Percentiles rank a stretch among this genome's conserved stretches.
These are phyloP conservation scores for Polymixis lichenea DNA, from an alignment of 2,888 invertebrate species.

Conservation along the genomic window DNA sequence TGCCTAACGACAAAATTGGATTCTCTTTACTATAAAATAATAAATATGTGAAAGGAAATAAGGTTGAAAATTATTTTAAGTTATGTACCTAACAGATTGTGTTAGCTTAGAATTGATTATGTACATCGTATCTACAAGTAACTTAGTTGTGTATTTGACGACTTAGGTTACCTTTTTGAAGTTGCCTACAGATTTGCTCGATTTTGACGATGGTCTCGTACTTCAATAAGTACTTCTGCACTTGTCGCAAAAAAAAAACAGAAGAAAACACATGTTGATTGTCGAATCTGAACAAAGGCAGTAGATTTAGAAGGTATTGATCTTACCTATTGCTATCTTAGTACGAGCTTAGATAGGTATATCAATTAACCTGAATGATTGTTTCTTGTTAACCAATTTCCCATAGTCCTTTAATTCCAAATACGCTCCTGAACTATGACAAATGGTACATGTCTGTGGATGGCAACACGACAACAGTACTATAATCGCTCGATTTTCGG, in stretches of 20 bases:
- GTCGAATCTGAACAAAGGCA: background rate
- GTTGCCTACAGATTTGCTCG: background rate
- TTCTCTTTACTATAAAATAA: conserved; percentile 26
- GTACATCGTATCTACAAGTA: background rate
- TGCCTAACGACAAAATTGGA: conserved; percentile 51
- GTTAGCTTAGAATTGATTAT: background rate
- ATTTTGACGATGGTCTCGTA: background rate
- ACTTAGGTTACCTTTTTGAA: too few relatives aligned
- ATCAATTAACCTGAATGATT: background rate
- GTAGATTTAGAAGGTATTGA: background rate
- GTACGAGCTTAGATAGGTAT: background rate
- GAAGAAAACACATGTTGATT: background rate
- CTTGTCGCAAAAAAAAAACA: too few relatives aligned
- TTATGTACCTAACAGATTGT: background rate
- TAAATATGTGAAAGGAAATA: background rate
- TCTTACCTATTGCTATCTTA: background rate
- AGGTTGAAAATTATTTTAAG: background rate
- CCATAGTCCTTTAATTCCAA: background rate
- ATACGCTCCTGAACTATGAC: background rate
- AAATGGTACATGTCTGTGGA: background rate
- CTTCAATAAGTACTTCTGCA: background rate
- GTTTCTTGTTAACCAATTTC: background rate
- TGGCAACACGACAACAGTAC: background rate
- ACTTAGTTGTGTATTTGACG: background rate
- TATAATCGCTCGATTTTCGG: background rate